Evolutionary conservation across 2,797 vertebrate species (phyloP), one percentile per base, ranked within the genome.

Genomic region (Myotis planiceps): DNA sequence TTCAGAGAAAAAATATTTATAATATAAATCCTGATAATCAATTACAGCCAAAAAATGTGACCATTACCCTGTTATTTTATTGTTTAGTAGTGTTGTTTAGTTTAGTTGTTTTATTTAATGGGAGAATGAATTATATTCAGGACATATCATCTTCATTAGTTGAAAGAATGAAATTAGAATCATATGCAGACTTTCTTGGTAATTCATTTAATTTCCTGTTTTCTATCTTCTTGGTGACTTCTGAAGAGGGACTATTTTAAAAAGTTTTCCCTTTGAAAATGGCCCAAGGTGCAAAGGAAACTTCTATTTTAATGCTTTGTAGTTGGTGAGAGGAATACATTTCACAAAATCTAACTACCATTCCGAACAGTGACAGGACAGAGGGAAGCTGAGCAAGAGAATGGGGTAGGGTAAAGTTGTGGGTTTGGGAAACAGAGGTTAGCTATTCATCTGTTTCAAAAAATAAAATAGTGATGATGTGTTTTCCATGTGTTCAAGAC

Each of bases 161-260:
- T 95, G 37, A 88, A 97, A 97, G 95, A 95, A 68, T 15, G 96
- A 98, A 98, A 97, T 97, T 92, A 95, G 86, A 98, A 98, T 97
- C 42, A 34, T 95, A 97, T 98, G 97, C 18, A 94, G 96, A 86
- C 94, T 97, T 97, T 97, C 93, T 95, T 83, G 91, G 92, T 96
- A 97, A 97, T 95, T 98, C 95, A 83, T 98, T 98, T 98, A 98
- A 98, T 98, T 98, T 98, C 98, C 98, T 98, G 98, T 98, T 97
- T 98, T 98, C 95, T 97, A 29, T 96, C 81, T 97, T 98, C 92
- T 88, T 97, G 76, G 88, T 97, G 94, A 97, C 89, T 98, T 97
- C 90, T 82, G 93, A 81, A 97, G 79, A 91, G 94, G 78, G 75
- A 84, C 89, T 97, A 42, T 91, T 97, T 97, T 58, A 66, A 55